These are phyloP conservation scores for Quadroppia sp. DNA, from an alignment of 2,888 invertebrate species.

Conservation along the genomic window DNA sequence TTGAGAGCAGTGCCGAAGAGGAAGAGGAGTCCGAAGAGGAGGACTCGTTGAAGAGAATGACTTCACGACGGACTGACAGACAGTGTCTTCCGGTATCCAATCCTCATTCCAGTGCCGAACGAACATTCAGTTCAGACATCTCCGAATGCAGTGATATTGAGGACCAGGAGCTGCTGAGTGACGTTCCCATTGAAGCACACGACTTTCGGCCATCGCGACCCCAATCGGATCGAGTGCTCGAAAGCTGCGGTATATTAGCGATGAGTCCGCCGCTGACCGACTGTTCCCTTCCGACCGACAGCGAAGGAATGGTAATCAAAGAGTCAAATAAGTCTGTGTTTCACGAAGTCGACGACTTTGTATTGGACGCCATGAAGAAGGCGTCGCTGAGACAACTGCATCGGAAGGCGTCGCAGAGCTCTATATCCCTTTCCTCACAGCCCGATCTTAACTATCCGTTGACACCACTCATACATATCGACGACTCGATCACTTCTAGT, in stretches of 20 bases:
- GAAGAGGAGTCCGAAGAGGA: slow-evolving; percentile 45
- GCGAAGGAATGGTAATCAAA: slow-evolving; percentile 9
- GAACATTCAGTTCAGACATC: slow-evolving; percentile 47
- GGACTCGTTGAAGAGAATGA: slow-evolving; percentile 31
- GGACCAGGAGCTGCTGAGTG: slow-evolving; percentile 39
- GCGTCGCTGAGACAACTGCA: slow-evolving; percentile 46
- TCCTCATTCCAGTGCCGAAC: slow-evolving; percentile 44
- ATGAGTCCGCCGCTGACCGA: slow-evolving; percentile 49
- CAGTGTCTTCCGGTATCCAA: not conserved
- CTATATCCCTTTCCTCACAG: not conserved
- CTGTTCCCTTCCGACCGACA: slow-evolving; percentile 8
- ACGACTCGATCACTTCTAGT: not conserved
- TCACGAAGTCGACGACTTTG: slow-evolving; percentile 48
- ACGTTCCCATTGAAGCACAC: not conserved
- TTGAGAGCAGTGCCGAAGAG: slow-evolving; percentile 15
- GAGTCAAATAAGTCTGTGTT: slow-evolving; percentile 37
- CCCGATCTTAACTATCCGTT: slow-evolving; percentile 28
- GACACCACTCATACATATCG: slow-evolving; percentile 45
- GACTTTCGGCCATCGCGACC: slow-evolving; percentile 4
- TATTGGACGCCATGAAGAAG: slow-evolving; percentile 48
- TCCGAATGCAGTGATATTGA: slow-evolving; percentile 48
- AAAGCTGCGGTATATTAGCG: slow-evolving; percentile 54
- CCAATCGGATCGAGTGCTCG: slow-evolving; percentile 50
- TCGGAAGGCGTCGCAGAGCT: slow-evolving; percentile 42
- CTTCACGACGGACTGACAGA: slow-evolving; percentile 22